A percentile compares a stretch with the other conserved stretches of the same genome.
Conservation (phyloP, 2,888 invertebrate genomes). For the Polyommatus icarus region DNA sequence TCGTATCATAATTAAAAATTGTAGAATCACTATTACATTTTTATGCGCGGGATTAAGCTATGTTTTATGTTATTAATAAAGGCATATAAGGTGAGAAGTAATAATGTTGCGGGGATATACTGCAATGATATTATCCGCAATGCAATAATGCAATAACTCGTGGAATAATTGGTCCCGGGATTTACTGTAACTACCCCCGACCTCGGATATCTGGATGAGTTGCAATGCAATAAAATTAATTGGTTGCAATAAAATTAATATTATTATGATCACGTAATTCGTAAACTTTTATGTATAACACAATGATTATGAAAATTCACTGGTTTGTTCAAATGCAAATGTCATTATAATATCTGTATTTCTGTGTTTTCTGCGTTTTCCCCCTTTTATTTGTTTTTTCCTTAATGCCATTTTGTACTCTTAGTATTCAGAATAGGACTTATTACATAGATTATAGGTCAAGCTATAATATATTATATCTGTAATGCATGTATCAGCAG, state of each 20-base stretch:
- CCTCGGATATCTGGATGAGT: constrained; percentile 28
- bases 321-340: too few relatives aligned
- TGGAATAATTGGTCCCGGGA: constrained; percentile 56
- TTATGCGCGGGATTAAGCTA: constrained; percentile 13
- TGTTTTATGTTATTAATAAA: constrained; percentile 36
- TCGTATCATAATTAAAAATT: not conserved
- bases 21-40: constrained; percentile 3
- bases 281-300: not conserved
- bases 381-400: too few relatives aligned
- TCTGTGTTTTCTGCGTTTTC: too few relatives aligned
- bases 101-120: constrained; percentile 43
- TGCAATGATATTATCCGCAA: constrained; percentile 42
- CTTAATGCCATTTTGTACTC: too few relatives aligned
- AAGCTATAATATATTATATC: too few relatives aligned
- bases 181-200: constrained; percentile 52
- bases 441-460: too few relatives aligned
- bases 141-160: constrained; percentile 48
- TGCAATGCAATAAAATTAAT: constrained; percentile 11
- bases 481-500: too few relatives aligned
- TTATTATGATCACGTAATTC: too few relatives aligned
- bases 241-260: not conserved
- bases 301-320: not conserved
- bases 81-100: constrained; percentile 41
- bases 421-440: too few relatives aligned
- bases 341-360: too few relatives aligned